Evolutionary conservation across 2,888 invertebrate species (phyloP).

Genomic region (Trypoxylon attenuatum): DNA sequence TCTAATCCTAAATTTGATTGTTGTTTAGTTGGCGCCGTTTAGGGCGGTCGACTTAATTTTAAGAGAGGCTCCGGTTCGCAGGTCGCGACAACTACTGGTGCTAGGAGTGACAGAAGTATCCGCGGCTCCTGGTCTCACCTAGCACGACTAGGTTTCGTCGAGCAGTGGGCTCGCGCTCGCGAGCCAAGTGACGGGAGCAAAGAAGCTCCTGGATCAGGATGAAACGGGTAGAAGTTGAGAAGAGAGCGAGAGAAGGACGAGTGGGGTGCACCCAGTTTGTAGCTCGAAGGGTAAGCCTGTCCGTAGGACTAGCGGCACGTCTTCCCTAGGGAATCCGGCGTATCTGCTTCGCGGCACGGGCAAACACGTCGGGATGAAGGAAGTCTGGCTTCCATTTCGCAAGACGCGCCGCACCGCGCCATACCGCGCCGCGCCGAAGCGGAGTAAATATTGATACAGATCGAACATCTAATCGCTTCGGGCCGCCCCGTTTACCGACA

Average conservation of each 20-base stretch:
- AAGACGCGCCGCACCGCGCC: conserved; percentile 62
- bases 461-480: conserved; percentile 71
- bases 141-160: conserved; percentile 40
- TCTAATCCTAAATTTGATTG: no score
- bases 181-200: conserved; percentile 38
- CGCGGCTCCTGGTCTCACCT: conserved; percentile 41
- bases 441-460: conserved; percentile 71
- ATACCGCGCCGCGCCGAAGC: conserved; percentile 57
- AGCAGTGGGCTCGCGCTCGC: conserved; percentile 23
- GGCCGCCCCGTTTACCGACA: conserved; percentile 64
- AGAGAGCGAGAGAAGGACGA: no score
- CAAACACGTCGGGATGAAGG: conserved; percentile 68
- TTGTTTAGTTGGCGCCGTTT: no score
- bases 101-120: conserved; percentile 21
- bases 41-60: no score
- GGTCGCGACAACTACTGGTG: no score
- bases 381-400: conserved; percentile 66
- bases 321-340: conserved; percentile 69
- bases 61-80: no score
- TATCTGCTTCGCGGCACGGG: conserved; percentile 68
- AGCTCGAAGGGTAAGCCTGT: conserved; percentile 68
- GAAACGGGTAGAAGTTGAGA: conserved; percentile 30
- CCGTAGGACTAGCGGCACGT: conserved; percentile 68
- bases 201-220: conserved; percentile 27
- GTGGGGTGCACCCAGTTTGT: conserved; percentile 47